Base-by-base conservation (phyloP, 2,888 invertebrate species). In the Leuctra nigra region DNA sequence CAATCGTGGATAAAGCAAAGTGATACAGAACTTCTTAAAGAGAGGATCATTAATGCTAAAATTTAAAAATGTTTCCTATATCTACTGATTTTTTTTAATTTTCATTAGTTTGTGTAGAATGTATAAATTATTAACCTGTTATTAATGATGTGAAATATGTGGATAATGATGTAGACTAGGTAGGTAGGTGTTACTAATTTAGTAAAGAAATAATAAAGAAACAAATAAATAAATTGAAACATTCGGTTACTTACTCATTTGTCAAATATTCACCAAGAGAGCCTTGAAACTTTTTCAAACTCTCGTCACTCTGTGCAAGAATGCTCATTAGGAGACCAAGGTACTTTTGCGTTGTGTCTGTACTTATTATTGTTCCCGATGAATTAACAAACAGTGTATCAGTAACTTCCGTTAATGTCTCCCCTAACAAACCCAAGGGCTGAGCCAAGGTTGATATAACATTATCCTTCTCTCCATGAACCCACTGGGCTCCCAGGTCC, bases 401-500 rank as follows among this genome's bases (percentile, higher is more conserved):
- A 55, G 39, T 14, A 11, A 60, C 39, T 46, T 48, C 50, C 4
- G 35, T 41, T 1, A 54, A 33, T 18, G 52, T 57, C 4, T 54
- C 56, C 9, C 50, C 58, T 23, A 64, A 54, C 11, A 62, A 53
- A 13, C 58, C 48, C 4, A 56, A 41, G 3, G 59, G 60, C 4
- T 57, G 36, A 1, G 68, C 69, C 59, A 68, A 63, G 36, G 64
- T 61, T 59, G 64, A 70, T 0, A 71, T 64, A 13, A 77, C 64
- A 69, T 86, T 82, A 47, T 74, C 76, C 66, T 78, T 72, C 67
- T 86, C 83, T 0, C 88, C 87, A 63, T 87, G 86, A 56, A 86
- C 84, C 88, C 88, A 90, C 63, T 89, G 87, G 46, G 86, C 89
- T 0, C 89, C 89, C 52, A 87, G 66, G 67, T 90, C 89, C 4